phyloP scores from a whole-genome alignment of 2,113 vertebrate species.

The Chionomys nivalis region DNA sequence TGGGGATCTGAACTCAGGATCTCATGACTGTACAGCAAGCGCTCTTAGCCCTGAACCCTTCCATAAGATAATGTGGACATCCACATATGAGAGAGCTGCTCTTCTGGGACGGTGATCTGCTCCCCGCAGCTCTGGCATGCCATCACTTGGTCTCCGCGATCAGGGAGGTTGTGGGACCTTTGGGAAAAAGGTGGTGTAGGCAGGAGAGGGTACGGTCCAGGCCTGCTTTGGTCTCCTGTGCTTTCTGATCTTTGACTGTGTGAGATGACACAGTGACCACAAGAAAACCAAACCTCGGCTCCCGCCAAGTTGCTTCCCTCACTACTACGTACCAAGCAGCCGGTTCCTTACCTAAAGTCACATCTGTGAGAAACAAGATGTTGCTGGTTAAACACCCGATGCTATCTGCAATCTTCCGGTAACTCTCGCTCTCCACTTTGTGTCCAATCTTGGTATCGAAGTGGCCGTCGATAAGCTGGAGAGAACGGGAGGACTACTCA shows the following conservation, averaged over 20 bases:
- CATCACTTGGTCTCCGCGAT: not conserved
- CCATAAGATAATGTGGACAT: not conserved
- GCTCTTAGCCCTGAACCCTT: no score
- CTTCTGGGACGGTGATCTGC: not conserved
- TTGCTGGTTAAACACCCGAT: constrained; percentile 94
- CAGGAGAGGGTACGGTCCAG: not conserved
- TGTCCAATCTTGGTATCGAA: constrained; percentile 96
- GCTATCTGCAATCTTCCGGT: constrained; percentile 91
- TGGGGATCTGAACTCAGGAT: not conserved
- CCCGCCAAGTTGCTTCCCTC: not conserved
- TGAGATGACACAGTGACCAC: not conserved
- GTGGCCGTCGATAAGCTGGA: constrained; percentile 95
- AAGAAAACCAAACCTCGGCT: not conserved
- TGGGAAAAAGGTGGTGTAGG: not conserved
- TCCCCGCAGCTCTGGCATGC: not conserved
- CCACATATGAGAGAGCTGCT: not conserved
- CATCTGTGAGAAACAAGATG: constrained; percentile 95
- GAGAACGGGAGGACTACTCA: not conserved
- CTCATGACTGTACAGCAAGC: not conserved
- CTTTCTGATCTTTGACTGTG: not conserved
- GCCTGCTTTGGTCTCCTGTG: not conserved
- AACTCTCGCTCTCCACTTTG: constrained; percentile 96
- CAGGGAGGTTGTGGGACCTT: not conserved
- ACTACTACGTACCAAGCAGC: not conserved
- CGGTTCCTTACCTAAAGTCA: constrained; percentile 89